A percentile compares a stretch with the other conserved stretches of the same genome.
phyloP scores from a whole-genome alignment of 30 jellyfish, hydroid and myxozoan species.

The Turritopsis rubra region DNA sequence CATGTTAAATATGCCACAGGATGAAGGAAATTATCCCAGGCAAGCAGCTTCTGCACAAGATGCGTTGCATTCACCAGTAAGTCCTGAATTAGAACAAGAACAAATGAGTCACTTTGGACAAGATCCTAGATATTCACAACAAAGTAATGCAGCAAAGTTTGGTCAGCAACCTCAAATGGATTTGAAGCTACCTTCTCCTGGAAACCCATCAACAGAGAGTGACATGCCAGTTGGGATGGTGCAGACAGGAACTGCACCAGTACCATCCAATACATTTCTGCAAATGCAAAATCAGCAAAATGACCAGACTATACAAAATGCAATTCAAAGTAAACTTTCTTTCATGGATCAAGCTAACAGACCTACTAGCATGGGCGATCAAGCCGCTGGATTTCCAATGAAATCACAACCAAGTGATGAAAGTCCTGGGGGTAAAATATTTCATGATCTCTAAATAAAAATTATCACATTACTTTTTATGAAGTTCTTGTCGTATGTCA shows the following conservation, averaged over 20 bases:
- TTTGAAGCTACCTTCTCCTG: constrained; percentile 11
- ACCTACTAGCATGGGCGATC: constrained; percentile 3
- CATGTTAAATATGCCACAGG: background rate
- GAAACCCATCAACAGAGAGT: background rate
- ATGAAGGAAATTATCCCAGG: background rate
- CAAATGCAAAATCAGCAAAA: constrained; percentile 24
- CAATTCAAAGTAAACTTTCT: constrained; percentile 7
- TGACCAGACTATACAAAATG: constrained; percentile 11
- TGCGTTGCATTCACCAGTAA: constrained; percentile 1
- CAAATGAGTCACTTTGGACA: constrained; percentile 11
- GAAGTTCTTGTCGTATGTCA: background rate
- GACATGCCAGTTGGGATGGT: constrained; percentile 8
- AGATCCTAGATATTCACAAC: constrained; percentile 19
- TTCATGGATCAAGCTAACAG: constrained; percentile 22
- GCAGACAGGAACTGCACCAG: background rate
- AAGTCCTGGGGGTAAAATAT: background rate
- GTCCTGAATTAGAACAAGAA: background rate
- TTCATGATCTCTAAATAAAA: background rate
- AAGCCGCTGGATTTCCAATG: constrained; percentile 1
- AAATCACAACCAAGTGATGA: constrained; percentile 12
- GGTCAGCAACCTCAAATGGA: constrained; percentile 45
- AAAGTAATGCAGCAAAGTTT: constrained; percentile 22
- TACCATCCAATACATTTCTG: background rate
- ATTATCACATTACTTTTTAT: no score
- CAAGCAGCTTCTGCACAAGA: constrained; percentile 3